Percentiles rank a stretch among this genome's conserved stretches.
Conservation (phyloP, 2,797 vertebrate species). For the Ctenochaetus hawaiiensis region DNA sequence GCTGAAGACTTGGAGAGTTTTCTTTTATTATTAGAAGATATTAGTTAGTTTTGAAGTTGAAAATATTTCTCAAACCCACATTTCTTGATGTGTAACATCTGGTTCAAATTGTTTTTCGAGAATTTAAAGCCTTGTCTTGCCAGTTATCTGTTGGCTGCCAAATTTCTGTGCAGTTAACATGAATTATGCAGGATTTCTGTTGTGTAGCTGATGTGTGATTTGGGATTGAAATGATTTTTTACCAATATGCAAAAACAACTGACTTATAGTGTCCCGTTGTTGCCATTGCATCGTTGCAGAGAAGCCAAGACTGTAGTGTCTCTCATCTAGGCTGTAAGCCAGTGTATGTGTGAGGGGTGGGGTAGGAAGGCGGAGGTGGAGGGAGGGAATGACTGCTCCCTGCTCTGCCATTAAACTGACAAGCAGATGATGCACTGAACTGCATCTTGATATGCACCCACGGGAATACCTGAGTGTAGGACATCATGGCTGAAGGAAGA, state of each 20-base stretch:
- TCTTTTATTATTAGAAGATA: background rate
- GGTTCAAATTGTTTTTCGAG: background rate
- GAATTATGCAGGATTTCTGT: constrained; percentile 42
- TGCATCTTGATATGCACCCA: constrained; percentile 38
- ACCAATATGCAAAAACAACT: constrained; percentile 2
- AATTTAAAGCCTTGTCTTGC: background rate
- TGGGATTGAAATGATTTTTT: constrained; percentile 14
- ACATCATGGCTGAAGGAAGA: background rate
- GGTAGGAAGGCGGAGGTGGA: constrained; percentile 38
- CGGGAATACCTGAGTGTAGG: constrained; percentile 13
- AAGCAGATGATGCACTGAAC: constrained; percentile 49
- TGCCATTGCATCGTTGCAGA: constrained; percentile 52
- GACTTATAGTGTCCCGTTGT: constrained; percentile 28
- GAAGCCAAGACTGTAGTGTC: constrained; percentile 39
- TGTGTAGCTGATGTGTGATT: constrained; percentile 29
- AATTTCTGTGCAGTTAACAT: constrained; percentile 23
- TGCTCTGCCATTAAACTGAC: constrained; percentile 57
- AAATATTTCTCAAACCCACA: background rate
- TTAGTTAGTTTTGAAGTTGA: constrained; percentile 27
- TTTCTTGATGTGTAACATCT: constrained; percentile 27
- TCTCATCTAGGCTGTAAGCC: constrained; percentile 58
- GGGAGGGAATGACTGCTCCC: constrained; percentile 44
- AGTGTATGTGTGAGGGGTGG: constrained; percentile 32
- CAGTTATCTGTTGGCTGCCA: background rate
- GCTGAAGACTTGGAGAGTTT: background rate